These are phyloP conservation scores for Aptenodytes patagonicus DNA, from an alignment of 2,113 vertebrate species.

Conservation along the genomic window DNA sequence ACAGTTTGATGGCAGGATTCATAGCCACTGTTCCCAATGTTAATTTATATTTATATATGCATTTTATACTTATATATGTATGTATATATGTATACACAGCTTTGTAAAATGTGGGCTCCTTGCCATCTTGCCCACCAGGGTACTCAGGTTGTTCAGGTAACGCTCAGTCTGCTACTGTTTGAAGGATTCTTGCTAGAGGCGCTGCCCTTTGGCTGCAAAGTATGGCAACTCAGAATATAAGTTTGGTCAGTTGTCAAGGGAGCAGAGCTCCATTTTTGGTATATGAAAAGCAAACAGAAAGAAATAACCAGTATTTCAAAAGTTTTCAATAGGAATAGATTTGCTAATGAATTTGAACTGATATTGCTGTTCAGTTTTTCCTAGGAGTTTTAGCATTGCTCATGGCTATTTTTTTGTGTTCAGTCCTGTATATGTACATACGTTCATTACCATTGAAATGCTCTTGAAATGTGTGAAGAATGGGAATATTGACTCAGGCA, in stretches of 20 bases:
- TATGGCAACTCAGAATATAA: neutral
- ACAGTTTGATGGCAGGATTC: neutral
- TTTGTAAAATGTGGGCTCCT: neutral
- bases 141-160: neutral
- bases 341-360: neutral
- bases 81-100: neutral
- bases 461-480: neutral
- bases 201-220: neutral
- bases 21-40: rapidly evolving
- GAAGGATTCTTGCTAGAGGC: neutral
- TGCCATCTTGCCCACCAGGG: neutral
- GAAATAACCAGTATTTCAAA: neutral
- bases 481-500: neutral
- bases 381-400: neutral
- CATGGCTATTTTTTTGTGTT: neutral
- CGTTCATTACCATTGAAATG: neutral
- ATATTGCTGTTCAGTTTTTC: neutral
- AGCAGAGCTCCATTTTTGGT: neutral
- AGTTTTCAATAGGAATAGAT: neutral
- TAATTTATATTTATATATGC: neutral
- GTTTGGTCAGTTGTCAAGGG: neutral
- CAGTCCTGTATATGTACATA: neutral
- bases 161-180: neutral
- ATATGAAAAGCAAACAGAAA: neutral
- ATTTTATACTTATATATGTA: neutral